A percentile compares a stretch with the other conserved stretches of the same genome.
Conservation (phyloP, 1,140 invertebrate genomes). For the Pseudachorutes palmiensis region DNA sequence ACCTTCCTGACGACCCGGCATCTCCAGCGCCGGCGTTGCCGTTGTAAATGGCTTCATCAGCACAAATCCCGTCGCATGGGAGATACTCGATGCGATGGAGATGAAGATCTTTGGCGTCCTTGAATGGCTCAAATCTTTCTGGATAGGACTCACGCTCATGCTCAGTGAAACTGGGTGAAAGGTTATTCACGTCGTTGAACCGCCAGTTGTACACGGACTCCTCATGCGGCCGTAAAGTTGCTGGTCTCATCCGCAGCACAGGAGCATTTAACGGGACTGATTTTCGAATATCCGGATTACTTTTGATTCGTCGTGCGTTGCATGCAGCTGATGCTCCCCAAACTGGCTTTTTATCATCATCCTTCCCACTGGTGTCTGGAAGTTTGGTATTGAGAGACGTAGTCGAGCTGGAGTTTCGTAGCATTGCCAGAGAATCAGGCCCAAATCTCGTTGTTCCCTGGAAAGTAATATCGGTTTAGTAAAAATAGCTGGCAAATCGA, state of each 20-base stretch:
- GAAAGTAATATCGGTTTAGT: not conserved
- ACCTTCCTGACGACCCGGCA: slow-evolving; percentile 25
- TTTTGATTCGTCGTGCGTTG: slow-evolving; percentile 8
- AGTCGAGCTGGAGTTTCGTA: slow-evolving; percentile 1
- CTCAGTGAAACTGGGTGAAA: not conserved
- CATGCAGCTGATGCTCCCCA: not conserved
- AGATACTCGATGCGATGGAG: slow-evolving; percentile 37
- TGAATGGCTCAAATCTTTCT: slow-evolving; percentile 3
- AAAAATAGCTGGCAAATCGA: not conserved
- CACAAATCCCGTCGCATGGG: slow-evolving; percentile 38
- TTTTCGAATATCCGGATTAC: slow-evolving; percentile 7
- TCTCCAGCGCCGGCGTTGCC: slow-evolving; percentile 11
- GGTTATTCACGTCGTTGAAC: slow-evolving; percentile 14
- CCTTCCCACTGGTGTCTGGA: not conserved
- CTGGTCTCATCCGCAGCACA: slow-evolving; percentile 4
- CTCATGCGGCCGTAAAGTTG: slow-evolving; percentile 14
- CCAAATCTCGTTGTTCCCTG: not conserved
- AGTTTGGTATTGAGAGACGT: not conserved
- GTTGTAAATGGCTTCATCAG: slow-evolving; percentile 30
- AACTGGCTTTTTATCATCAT: slow-evolving; percentile 11
- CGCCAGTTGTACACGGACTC: slow-evolving; percentile 38
- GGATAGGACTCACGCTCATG: not conserved
- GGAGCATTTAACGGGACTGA: not conserved
- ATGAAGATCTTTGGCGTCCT: slow-evolving; percentile 5
- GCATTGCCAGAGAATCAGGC: not conserved